Evolutionary conservation across 2,888 invertebrate species (phyloP).

Genomic region (Clostera curtula): DNA sequence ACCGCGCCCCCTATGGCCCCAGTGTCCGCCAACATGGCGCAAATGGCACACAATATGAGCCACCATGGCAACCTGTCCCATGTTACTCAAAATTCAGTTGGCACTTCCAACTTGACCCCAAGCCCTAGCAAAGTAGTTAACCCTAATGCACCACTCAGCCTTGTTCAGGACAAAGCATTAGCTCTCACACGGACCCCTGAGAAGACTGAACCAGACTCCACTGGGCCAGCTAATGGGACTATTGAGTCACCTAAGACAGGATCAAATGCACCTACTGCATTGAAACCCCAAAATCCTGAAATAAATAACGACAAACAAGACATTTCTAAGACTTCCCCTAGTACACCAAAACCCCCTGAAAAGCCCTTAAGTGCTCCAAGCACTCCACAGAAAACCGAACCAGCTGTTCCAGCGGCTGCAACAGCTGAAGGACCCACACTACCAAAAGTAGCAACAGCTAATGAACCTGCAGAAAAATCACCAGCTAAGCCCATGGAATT

Average conservation of each 20-base stretch:
- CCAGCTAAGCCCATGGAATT: slow-evolving; percentile 55
- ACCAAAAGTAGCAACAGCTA: slow-evolving; percentile 55
- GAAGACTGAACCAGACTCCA: slow-evolving; percentile 59
- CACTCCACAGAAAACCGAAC: slow-evolving; percentile 53
- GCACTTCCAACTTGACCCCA: slow-evolving; percentile 42
- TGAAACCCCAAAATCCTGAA: slow-evolving; percentile 59
- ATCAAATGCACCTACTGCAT: slow-evolving; percentile 37
- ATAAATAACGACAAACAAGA: slow-evolving; percentile 59
- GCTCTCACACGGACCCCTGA: slow-evolving; percentile 66
- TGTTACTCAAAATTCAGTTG: slow-evolving; percentile 53
- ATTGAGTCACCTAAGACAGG: slow-evolving; percentile 57
- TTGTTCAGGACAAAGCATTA: slow-evolving; percentile 60
- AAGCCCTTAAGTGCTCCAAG: slow-evolving; percentile 39
- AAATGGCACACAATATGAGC: slow-evolving; percentile 71
- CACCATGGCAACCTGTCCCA: slow-evolving; percentile 69
- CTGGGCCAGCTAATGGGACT: slow-evolving; percentile 59
- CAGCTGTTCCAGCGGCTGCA: slow-evolving; percentile 27
- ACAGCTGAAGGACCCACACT: slow-evolving; percentile 42
- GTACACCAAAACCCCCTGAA: slow-evolving; percentile 65
- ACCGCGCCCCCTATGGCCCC: slow-evolving; percentile 67
- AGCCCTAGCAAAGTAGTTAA: slow-evolving; percentile 51
- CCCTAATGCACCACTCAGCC: slow-evolving; percentile 57
- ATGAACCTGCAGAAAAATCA: slow-evolving; percentile 54
- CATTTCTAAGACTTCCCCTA: slow-evolving; percentile 61
- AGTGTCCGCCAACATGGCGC: slow-evolving; percentile 67